A percentile compares a stretch with the other conserved stretches of the same genome.
Conservation (phyloP, 2,888 invertebrate genomes). For the Zygaena filipendulae region DNA sequence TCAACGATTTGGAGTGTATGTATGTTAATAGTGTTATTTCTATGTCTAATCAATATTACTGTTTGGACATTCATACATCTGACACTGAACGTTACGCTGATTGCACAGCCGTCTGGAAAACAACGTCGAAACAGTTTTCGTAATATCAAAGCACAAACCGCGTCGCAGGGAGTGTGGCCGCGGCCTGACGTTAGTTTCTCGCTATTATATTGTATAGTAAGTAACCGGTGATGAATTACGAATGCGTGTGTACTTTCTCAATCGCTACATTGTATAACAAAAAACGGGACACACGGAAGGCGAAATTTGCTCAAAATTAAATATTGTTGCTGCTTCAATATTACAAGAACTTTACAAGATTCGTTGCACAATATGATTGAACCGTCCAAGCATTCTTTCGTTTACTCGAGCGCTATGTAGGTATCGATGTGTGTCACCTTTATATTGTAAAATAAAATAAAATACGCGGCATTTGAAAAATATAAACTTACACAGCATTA, state of each 20-base stretch:
- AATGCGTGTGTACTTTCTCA: slow-evolving; percentile 62
- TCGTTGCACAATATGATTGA: slow-evolving; percentile 68
- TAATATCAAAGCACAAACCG: slow-evolving; percentile 63
- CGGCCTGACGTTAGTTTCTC: no score
- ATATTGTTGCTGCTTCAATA: slow-evolving; percentile 64
- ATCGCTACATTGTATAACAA: slow-evolving; percentile 45
- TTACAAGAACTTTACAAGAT: slow-evolving; percentile 69
- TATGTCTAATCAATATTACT: slow-evolving; percentile 58
- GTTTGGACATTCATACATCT: slow-evolving; percentile 61
- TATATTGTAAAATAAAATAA: slow-evolving; percentile 46
- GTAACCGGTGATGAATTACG: no score
- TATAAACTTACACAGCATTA: slow-evolving; percentile 28
- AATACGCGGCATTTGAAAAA: slow-evolving; percentile 23
- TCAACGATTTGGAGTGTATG: slow-evolving; percentile 47
- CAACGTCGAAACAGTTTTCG: slow-evolving; percentile 58
- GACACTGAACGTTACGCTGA: slow-evolving; percentile 58
- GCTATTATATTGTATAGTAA: no score
- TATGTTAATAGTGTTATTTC: slow-evolving; percentile 62
- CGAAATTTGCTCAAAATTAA: slow-evolving; percentile 52
- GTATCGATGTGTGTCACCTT: slow-evolving; percentile 57
- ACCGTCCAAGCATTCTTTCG: slow-evolving; percentile 65
- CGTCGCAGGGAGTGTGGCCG: slow-evolving; percentile 15
- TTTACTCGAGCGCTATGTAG: slow-evolving; percentile 50
- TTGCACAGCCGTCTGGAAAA: slow-evolving; percentile 65
- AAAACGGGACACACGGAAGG: slow-evolving; percentile 62